Evolutionary conservation across 2,113 vertebrate genomes (phyloP), one percentile per base, ranked within the genome.

Genomic region (Oncorhynchus clarkii): DNA sequence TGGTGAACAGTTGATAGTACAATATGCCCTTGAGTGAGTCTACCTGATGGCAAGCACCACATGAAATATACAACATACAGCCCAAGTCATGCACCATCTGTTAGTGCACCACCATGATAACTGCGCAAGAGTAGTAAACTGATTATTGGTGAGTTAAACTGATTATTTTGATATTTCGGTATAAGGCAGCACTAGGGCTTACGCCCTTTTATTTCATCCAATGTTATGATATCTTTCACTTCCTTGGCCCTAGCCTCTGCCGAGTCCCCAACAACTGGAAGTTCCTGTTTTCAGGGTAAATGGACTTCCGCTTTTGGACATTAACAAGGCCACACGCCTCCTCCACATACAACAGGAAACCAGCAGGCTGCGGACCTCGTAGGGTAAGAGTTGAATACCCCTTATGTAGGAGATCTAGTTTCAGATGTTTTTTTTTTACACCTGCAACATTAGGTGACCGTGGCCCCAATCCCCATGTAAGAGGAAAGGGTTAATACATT

Each of bases 11-110:
- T 76, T 77, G 79, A 81, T 71, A 74, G 80, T n/a, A 18, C 79
- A 60, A 20, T 67, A 70, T 89, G 85, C 86, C 82, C 86, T 84
- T 89, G 26, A 18, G 73, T 77, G 79, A 84, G 75, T 77, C 73
- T 74, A 77, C 59, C 66, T 66, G 64, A 74, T 45, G 31, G 72
- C n/a, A 45, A 48, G 34, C 13, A 60, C 59, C 59, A 7, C 8
- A 60, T 60, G n/a, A 22, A 8, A 60, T 60, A 60, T 20, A 60
- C 59, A 60, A 60, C 18, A 60, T 60, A 60, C 45, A 77, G 70
- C 39, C 39, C 39, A 39, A 39, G 39, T 7, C n/a, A 72, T 57
- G 48, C 48, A 7, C 34, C 39, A 57, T 26, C 24, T n/a, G 62
- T 20, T 62, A 16, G 13, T 27, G 48, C 39, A 4, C 3, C 3